These are phyloP conservation scores for Podiceps cristatus DNA, from an alignment of 2,113 vertebrate species.

Conservation along the genomic window DNA sequence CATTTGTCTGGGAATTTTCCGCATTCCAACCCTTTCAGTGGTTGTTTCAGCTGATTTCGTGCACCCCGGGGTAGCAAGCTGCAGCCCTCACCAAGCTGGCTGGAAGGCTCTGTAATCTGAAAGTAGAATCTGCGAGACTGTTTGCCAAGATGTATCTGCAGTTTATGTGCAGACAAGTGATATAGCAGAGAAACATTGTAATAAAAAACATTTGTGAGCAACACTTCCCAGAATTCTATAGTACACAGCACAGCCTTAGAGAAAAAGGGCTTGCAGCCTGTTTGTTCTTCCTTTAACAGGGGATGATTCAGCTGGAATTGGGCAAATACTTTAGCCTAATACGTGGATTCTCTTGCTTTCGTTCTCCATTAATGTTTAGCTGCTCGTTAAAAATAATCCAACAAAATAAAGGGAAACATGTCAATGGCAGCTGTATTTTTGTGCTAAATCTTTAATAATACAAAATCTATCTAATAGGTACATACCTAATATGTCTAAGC, in stretches of 20 bases:
- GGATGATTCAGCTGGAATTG: background rate
- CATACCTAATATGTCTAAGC: conserved; percentile 28
- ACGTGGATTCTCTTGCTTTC: background rate
- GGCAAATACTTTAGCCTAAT: background rate
- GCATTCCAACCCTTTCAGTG: background rate
- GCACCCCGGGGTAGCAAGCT: background rate
- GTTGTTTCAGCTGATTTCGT: conserved; percentile 8
- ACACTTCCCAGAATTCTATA: background rate
- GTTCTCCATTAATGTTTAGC: background rate
- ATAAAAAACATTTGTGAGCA: conserved; percentile 20
- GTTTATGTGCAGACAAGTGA: background rate
- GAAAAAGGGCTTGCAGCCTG: background rate
- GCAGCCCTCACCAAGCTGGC: background rate
- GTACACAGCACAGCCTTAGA: background rate
- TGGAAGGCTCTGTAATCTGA: background rate
- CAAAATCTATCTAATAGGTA: conserved; percentile 24
- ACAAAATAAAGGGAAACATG: background rate
- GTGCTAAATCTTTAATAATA: conserved; percentile 28
- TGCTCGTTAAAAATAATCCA: background rate
- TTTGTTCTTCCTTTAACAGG: background rate
- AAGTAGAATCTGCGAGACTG: background rate
- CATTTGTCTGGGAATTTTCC: background rate
- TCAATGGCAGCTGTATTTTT: background rate
- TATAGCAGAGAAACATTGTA: background rate
- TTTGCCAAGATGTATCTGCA: conserved; percentile 29